These are phyloP conservation scores for Dissostichus mawsoni DNA, from an alignment of 2,113 vertebrate genomes.

Conservation along the genomic window DNA sequence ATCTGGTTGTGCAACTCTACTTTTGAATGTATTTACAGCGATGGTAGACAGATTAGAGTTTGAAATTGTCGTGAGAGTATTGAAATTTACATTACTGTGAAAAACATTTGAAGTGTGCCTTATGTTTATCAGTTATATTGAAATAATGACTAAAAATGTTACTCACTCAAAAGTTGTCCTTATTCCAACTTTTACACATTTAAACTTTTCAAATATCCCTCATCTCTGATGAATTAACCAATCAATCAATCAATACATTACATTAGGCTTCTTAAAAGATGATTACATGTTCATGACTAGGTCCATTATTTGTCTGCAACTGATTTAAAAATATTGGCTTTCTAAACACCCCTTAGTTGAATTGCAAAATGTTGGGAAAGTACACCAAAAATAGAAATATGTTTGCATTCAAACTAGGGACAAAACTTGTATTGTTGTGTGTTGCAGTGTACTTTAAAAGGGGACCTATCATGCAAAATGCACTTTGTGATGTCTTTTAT, in stretches of 20 bases:
- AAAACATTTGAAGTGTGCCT: background rate
- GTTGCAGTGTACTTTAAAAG: background rate
- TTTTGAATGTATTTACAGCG: background rate
- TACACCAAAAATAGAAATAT: background rate
- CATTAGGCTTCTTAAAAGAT: background rate
- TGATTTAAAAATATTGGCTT: too few relatives aligned
- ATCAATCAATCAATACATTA: too few relatives aligned
- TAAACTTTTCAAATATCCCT: background rate
- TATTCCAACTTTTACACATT: background rate
- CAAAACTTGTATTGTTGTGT: background rate
- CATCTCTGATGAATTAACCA: background rate
- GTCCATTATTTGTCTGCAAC: too few relatives aligned
- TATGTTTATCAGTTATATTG: background rate
- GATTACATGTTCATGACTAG: background rate
- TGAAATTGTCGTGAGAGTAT: background rate
- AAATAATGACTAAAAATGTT: background rate
- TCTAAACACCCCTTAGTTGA: background rate
- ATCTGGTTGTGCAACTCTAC: background rate
- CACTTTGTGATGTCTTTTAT: too few relatives aligned
- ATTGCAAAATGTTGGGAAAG: background rate
- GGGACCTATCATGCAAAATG: too few relatives aligned
- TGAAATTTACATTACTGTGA: background rate
- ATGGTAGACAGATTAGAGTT: background rate
- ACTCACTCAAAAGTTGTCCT: background rate
- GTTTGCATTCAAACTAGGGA: background rate